Conservation (phyloP, 2,888 invertebrate species). For the Drosophila atripex region DNA sequence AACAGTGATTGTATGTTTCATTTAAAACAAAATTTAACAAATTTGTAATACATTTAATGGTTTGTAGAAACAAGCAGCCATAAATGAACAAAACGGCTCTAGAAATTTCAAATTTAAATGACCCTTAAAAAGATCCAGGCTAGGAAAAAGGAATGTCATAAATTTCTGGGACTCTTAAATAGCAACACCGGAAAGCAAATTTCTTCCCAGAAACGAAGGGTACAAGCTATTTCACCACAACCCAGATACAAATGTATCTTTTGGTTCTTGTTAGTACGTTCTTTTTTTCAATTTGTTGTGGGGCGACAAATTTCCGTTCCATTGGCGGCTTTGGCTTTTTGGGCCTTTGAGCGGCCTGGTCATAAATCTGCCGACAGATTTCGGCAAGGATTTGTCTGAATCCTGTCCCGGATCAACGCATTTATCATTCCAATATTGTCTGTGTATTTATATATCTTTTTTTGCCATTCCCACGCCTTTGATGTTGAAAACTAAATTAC, state of each 20-base stretch:
- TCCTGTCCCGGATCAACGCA: conserved; percentile 56
- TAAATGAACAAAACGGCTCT: neutral
- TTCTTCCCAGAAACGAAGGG: conserved; percentile 27
- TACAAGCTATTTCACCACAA: conserved; percentile 27
- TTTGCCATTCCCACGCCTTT: conserved; percentile 72
- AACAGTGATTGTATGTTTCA: neutral
- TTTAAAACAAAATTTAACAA: neutral
- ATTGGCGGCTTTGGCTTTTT: conserved; percentile 63
- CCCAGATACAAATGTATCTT: conserved; percentile 20
- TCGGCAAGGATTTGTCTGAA: conserved; percentile 63
- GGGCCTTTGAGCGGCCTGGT: conserved; percentile 21
- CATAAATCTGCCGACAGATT: conserved; percentile 56
- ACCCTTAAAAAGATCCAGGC: neutral
- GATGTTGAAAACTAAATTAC: conserved; percentile 76
- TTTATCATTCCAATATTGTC: conserved; percentile 53
- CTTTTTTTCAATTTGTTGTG: conserved; percentile 67
- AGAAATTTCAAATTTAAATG: neutral
- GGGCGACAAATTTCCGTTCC: conserved; percentile 78
- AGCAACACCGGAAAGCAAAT: neutral
- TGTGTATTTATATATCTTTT: conserved; percentile 21
- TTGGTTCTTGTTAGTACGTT: conserved; percentile 24
- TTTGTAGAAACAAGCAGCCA: neutral
- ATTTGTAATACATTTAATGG: neutral
- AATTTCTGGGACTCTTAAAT: neutral
- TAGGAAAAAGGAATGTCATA: conserved; percentile 7